Percentiles rank a stretch among this genome's conserved stretches.
These are phyloP conservation scores for Neocrepidodera transversa DNA, from an alignment of 2,888 invertebrate species.

Conservation along the genomic window DNA sequence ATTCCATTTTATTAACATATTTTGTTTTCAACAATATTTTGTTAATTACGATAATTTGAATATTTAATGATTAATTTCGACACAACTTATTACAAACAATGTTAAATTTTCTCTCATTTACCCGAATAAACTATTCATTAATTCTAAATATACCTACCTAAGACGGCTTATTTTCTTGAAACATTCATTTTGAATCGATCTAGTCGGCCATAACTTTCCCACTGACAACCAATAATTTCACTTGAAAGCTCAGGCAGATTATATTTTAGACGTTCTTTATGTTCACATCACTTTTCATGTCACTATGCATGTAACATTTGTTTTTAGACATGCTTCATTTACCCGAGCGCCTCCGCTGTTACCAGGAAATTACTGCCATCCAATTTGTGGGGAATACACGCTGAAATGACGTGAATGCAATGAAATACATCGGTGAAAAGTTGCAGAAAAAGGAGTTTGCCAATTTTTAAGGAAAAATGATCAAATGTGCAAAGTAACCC, in stretches of 20 bases:
- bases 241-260: constrained; percentile 36
- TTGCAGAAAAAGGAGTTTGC: constrained; percentile 3
- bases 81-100: too few relatives aligned
- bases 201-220: constrained; percentile 31
- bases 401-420: constrained; percentile 22
- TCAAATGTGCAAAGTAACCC: background rate
- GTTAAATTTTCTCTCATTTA: too few relatives aligned
- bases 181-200: constrained; percentile 34
- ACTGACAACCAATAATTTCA: constrained; percentile 39
- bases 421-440: constrained; percentile 16
- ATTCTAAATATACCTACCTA: constrained; percentile 27
- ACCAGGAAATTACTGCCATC: constrained; percentile 27
- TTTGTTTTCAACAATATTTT: too few relatives aligned
- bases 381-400: constrained; percentile 23
- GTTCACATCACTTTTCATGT: constrained; percentile 39
- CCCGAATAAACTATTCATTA: constrained; percentile 1
- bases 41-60: too few relatives aligned
- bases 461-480: background rate
- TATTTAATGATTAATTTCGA: too few relatives aligned
- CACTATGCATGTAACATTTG: constrained; percentile 33
- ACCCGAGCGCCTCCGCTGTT: constrained; percentile 18
- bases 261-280: constrained; percentile 41
- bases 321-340: constrained; percentile 36
- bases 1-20: too few relatives aligned
- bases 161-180: constrained; percentile 28